Conservation (phyloP, 1,140 invertebrate species). For the Copidosoma floridanum region DNA sequence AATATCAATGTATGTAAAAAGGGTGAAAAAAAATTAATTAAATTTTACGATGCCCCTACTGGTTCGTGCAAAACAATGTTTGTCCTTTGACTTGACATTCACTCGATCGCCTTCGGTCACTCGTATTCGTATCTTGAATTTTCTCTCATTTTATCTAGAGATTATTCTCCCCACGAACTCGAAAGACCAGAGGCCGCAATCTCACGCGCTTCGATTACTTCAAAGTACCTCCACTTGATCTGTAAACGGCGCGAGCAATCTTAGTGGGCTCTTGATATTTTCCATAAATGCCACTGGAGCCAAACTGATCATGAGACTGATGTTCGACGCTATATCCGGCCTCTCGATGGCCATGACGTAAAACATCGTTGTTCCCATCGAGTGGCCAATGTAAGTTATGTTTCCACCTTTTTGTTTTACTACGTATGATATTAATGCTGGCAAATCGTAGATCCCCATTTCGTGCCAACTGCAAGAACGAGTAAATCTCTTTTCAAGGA, state of each 20-base stretch:
- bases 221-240: slow-evolving; percentile 61
- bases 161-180: too few species aligned
- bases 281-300: slow-evolving; percentile 74
- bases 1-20: too few species aligned
- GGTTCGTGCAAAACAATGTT: too few species aligned
- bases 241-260: slow-evolving; percentile 59
- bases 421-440: slow-evolving; percentile 64
- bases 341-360: slow-evolving; percentile 62
- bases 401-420: slow-evolving; percentile 46
- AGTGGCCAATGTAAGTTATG: slow-evolving; percentile 62
- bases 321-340: slow-evolving; percentile 53
- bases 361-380: slow-evolving; percentile 64
- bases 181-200: too few species aligned
- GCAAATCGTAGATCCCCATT: slow-evolving; percentile 65
- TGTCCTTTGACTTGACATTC: too few species aligned
- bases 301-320: slow-evolving; percentile 63
- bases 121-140: too few species aligned
- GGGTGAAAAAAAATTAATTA: too few species aligned
- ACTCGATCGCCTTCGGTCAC: too few species aligned
- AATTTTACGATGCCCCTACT: too few species aligned
- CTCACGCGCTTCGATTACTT: too few species aligned
- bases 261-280: slow-evolving; percentile 68
- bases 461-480: slow-evolving; percentile 65
- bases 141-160: too few species aligned
- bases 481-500: too few species aligned